Evolutionary conservation across 2,113 vertebrate species (phyloP), one percentile per base, ranked within the genome.

Genomic region (Sisor rabdophorus): DNA sequence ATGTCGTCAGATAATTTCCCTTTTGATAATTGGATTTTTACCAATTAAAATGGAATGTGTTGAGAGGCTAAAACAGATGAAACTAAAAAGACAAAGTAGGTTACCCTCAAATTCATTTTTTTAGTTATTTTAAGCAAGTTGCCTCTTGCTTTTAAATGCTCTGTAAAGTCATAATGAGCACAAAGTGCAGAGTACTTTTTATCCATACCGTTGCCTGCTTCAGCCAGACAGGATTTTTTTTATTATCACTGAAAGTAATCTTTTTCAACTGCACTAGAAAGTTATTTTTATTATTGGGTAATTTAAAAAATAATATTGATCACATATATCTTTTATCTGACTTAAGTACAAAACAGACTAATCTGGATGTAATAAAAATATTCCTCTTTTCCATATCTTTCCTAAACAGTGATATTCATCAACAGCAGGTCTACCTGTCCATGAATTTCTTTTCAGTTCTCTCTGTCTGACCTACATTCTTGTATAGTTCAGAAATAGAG

Each of bases 401-500:
- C 30, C 73, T 54, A 54, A 50, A 56, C 53, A 72, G 59, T 76
- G 50, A 70, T 36, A 48, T 72, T 60, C 24, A 3, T 2, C 32
- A 60, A 50, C 40, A 50, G 67, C 50, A 56, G 54, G 67, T 58
- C 50, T 47, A 55, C 50, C 40, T 54, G 73, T 68, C 69, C 61
- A 70, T 64, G 36, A 40, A 58, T 78, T 71, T 68, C 59, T 40
- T 59, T 68, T 28, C 24, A 60, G 55, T 70, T 50, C 78, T 73
- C 9, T 22, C 71, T 19, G 53, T 10, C 24, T 81, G 82, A 61
- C 82, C 82, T 79, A 80, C 79, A 79, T 83, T 76, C 48, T 32
- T 22, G 63, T 69, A 63, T 72, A 54, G 50, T 61, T 78, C 80
- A 80, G 73, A 73, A 80, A 71, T 76, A 40, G 28, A 64, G 60